Conservation (phyloP, 1,140 invertebrate species). For the Sycophila sp. region DNA sequence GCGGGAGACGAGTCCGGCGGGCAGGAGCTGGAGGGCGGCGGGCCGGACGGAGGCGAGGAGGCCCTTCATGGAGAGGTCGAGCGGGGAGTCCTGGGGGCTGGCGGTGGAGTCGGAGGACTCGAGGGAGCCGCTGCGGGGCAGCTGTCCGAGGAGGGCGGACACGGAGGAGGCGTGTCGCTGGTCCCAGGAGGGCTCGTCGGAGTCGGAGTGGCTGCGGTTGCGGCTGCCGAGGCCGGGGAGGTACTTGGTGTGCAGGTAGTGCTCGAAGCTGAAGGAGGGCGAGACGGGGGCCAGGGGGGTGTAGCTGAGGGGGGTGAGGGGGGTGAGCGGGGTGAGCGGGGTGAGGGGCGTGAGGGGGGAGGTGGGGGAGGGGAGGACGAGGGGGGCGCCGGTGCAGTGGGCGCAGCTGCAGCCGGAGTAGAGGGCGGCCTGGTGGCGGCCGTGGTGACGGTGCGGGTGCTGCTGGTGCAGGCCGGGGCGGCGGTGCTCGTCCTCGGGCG, state of each 20-base stretch:
- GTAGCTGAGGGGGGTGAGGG: slow-evolving; percentile 69
- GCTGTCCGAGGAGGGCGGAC: slow-evolving; percentile 46
- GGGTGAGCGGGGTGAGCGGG: slow-evolving; percentile 71
- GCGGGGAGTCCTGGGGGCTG: slow-evolving; percentile 79
- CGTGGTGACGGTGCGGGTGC: slow-evolving; percentile 11
- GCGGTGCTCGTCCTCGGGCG: slow-evolving; percentile 48
- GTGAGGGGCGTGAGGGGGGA: slow-evolving; percentile 69
- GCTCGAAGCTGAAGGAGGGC: slow-evolving; percentile 73
- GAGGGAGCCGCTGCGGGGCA: slow-evolving; percentile 47
- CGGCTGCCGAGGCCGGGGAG: slow-evolving; percentile 76
- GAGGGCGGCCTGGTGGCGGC: slow-evolving; percentile 40
- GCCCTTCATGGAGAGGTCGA: slow-evolving; percentile 84
- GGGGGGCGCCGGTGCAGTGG: slow-evolving; percentile 53
- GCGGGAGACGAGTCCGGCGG: slow-evolving; percentile 68
- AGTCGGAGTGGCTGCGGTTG: slow-evolving; percentile 79
- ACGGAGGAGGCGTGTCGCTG: slow-evolving; percentile 44
- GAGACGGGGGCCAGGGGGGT: slow-evolving; percentile 65
- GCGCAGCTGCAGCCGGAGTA: slow-evolving; percentile 56
- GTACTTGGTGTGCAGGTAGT: slow-evolving; percentile 79
- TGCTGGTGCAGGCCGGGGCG: slow-evolving; percentile 21
- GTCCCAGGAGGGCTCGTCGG: slow-evolving; percentile 68
- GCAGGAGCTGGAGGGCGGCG: slow-evolving; percentile 65
- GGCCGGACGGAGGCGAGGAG: slow-evolving; percentile 49
- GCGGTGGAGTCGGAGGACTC: slow-evolving; percentile 53
- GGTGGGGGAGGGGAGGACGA: slow-evolving; percentile 60